Base-by-base conservation (phyloP, 2,113 vertebrate species). In the Typhlomys cinereus region DNA sequence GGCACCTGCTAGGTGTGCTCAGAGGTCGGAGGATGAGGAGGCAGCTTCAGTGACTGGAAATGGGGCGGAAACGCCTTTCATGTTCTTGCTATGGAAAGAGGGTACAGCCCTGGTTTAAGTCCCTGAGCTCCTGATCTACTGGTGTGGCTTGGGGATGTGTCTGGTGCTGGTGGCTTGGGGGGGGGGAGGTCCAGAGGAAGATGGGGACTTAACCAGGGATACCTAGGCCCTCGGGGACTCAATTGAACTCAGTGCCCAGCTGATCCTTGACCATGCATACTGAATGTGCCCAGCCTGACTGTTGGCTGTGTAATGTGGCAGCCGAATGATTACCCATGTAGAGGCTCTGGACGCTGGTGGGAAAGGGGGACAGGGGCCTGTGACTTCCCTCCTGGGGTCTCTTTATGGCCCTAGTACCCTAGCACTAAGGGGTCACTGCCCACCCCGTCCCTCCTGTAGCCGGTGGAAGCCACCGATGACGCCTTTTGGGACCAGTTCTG, bases 401-500 rank as follows among this genome's bases (percentile, higher is more conserved):
- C 12, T 44, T 46, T 12, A 5, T 27, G 29, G 57, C 13, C 34
- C 31, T 18, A 1, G 39, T n/a, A 52, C 13, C 34, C 31, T 18
- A 1, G 39, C 31, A 52, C 41, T n/a, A 71, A 67, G 54, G 10
- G 21, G 27, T 18, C 78, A 52, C 7, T 59, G 17, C 46, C 2
- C 3, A 0, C 69, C 75, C 90, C 93, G 13, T 96, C 2, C 95
- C 83, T 8, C 48, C 96, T 48, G 0, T 96, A 99, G 99, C 99
- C 99, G 0, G 99, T 99, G 94, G 99, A 99, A 96, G 99, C 99
- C 94, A 99, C 99, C 0, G 99, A 99, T 71, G 99, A 99, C 92
- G 99, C 98, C 39, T 99, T 99, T 94, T 99, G 99, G 99, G 99
- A 99, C 97, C 99, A 99, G 97, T 99, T 99, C 97, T 99, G 99